These are phyloP conservation scores for Baryphthengus martii DNA, from an alignment of 2,113 vertebrate species.

Conservation along the genomic window DNA sequence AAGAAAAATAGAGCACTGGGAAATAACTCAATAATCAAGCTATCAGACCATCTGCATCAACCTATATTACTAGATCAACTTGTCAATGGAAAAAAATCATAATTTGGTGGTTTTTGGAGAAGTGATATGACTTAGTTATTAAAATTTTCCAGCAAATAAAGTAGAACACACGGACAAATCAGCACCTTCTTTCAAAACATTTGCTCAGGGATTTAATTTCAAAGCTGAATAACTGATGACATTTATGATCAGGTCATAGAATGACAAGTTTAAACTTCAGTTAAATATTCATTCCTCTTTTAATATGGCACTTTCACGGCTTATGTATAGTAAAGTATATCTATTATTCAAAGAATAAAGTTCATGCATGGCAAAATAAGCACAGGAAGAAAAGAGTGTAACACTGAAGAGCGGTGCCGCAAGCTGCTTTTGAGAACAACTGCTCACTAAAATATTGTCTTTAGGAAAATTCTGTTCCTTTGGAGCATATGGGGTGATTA, in stretches of 20 bases:
- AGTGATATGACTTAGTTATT: background rate
- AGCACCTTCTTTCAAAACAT: background rate
- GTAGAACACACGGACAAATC: background rate
- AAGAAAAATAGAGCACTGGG: background rate
- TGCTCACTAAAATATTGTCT: background rate
- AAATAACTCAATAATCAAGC: conserved; percentile 33
- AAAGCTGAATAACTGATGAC: background rate
- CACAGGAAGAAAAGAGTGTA: background rate
- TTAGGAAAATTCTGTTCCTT: background rate
- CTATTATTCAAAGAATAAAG: conserved; percentile 7
- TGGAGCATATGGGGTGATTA: background rate
- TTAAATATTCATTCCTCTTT: conserved; percentile 1
- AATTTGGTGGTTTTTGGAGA: background rate
- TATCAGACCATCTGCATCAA: background rate
- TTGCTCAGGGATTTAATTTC: conserved; percentile 37
- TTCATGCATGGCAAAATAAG: background rate
- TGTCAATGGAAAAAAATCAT: conserved; percentile 10
- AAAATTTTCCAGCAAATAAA: conserved; percentile 8
- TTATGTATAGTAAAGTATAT: background rate
- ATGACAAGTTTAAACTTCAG: conserved; percentile 19
- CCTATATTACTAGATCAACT: background rate
- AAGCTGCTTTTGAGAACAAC: background rate
- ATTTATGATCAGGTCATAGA: conserved; percentile 29
- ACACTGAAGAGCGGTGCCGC: background rate
- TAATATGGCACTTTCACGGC: background rate